phyloP scores from a whole-genome alignment of 2,797 vertebrate genomes.

The Mionectes olivaceus region DNA sequence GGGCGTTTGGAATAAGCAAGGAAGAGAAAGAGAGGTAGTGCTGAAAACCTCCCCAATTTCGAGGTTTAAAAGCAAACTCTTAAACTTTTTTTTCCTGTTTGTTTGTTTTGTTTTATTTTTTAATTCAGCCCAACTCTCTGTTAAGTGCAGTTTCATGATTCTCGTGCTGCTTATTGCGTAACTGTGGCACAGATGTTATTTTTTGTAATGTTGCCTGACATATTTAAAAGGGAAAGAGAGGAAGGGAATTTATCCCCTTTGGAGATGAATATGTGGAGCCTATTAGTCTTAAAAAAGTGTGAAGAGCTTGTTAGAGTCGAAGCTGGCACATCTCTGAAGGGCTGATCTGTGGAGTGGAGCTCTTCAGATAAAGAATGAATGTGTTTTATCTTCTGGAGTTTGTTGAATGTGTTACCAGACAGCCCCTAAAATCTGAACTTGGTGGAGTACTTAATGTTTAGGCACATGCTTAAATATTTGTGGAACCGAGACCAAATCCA shows the following conservation, averaged over 20 bases:
- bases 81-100: background rate
- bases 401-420: background rate
- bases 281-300: slow-evolving; percentile 61
- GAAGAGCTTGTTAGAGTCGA: slow-evolving; percentile 49
- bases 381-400: background rate
- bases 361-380: background rate
- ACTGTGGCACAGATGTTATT: slow-evolving; percentile 51
- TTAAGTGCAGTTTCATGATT: background rate
- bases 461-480: background rate
- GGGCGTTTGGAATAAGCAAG: background rate
- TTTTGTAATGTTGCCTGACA: slow-evolving; percentile 43
- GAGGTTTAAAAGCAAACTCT: background rate
- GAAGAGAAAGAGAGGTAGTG: background rate
- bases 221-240: slow-evolving; percentile 37
- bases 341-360: slow-evolving; percentile 22
- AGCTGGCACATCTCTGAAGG: slow-evolving; percentile 32
- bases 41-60: background rate
- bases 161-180: slow-evolving; percentile 31
- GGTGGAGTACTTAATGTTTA: background rate
- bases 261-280: slow-evolving; percentile 53
- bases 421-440: background rate
- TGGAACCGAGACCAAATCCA: background rate
- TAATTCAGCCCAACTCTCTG: background rate
- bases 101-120: background rate
- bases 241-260: slow-evolving; percentile 41